Conservation (phyloP, 2,888 invertebrate genomes). For the Bugula neritina region DNA sequence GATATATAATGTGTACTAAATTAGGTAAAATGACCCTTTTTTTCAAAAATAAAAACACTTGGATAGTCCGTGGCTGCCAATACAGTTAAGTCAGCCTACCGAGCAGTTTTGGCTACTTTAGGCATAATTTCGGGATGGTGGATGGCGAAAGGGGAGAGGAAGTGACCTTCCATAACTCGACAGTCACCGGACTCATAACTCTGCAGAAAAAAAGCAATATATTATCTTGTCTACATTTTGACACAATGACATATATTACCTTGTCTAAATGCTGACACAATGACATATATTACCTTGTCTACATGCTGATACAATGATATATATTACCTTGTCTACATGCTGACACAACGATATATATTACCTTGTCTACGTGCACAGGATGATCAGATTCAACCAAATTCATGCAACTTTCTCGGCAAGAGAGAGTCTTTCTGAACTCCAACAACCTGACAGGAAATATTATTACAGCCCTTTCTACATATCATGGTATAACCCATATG, state of each 20-base stretch:
- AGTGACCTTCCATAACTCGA: slow-evolving; percentile 70
- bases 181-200: slow-evolving; percentile 31
- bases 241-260: too few species aligned
- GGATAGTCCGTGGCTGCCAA: too few species aligned
- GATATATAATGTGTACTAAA: too few species aligned
- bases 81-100: slow-evolving; percentile 57
- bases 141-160: slow-evolving; percentile 74
- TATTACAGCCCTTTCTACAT: too few species aligned
- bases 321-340: too few species aligned
- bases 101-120: slow-evolving; percentile 71
- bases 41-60: too few species aligned
- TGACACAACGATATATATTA: slow-evolving; percentile 57
- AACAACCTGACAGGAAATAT: slow-evolving; percentile 68
- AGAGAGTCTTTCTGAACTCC: slow-evolving; percentile 79
- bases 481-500: too few species aligned
- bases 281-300: too few species aligned
- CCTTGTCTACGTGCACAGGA: slow-evolving; percentile 80
- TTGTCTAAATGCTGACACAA: too few species aligned
- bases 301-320: too few species aligned
- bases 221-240: too few species aligned
- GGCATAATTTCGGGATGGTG: slow-evolving; percentile 82
- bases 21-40: too few species aligned
- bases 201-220: background rate
- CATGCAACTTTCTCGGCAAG: slow-evolving; percentile 74
- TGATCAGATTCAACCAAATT: slow-evolving; percentile 74